Evolutionary conservation across 2,797 vertebrate genomes (phyloP).

Genomic region (Lithobates sylvaticus): DNA sequence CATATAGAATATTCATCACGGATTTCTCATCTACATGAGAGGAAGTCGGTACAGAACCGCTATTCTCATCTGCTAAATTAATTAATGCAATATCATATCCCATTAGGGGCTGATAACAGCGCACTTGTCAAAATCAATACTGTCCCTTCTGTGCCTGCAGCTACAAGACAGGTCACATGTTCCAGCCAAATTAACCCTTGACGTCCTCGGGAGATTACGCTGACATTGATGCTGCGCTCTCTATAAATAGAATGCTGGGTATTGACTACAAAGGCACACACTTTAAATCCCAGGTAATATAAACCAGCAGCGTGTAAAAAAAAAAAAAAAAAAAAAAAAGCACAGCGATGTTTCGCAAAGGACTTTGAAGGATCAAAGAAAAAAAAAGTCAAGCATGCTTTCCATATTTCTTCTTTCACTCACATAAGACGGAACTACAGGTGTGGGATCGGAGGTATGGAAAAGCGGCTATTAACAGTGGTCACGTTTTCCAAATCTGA

Average conservation of each 20-base stretch:
- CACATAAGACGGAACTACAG: too few relatives aligned
- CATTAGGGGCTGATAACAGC: conserved; percentile 34
- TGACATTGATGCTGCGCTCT: not conserved
- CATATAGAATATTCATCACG: conserved; percentile 49
- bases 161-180: conserved; percentile 30
- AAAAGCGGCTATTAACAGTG: not conserved
- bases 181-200: conserved; percentile 19
- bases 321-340: not conserved
- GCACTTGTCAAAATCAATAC: conserved; percentile 57
- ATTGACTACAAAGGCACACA: not conserved
- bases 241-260: not conserved
- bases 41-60: not conserved
- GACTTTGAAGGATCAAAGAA: not conserved
- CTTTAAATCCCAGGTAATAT: not conserved
- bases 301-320: not conserved
- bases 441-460: not conserved
- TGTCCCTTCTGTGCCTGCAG: conserved; percentile 13
- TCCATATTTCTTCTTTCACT: not conserved
- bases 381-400: not conserved
- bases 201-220: not conserved
- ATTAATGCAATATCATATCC: conserved; percentile 53
- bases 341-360: not conserved
- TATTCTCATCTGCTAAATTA: conserved; percentile 47
- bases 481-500: too few relatives aligned
- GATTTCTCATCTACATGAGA: conserved; percentile 32